Conservation (phyloP, 2,113 vertebrate genomes). For the Mesoclemmys tuberculata region DNA sequence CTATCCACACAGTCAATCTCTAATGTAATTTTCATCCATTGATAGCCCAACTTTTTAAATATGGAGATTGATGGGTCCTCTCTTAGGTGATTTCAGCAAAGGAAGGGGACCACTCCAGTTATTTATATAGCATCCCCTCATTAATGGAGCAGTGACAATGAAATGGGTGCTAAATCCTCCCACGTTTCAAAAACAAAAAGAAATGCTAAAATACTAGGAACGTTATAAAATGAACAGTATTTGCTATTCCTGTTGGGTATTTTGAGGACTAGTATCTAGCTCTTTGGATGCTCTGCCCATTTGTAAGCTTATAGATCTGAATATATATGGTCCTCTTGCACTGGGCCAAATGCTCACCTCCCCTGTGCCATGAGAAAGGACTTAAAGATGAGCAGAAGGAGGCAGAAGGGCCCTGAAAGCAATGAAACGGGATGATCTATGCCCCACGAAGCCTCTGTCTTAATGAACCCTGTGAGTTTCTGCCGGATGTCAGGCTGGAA, state of each 20-base stretch:
- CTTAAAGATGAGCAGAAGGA: neutral
- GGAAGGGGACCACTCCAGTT: neutral
- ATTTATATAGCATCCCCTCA: neutral
- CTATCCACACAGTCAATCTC: no score
- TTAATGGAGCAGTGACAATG: neutral
- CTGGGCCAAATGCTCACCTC: accelerated
- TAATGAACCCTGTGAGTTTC: neutral
- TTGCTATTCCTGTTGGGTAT: neutral
- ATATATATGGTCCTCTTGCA: neutral
- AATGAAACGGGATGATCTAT: neutral
- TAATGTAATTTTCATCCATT: neutral
- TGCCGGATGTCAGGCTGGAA: neutral
- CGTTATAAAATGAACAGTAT: neutral
- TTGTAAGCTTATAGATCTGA: accelerated
- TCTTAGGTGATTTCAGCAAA: neutral
- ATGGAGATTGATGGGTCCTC: neutral
- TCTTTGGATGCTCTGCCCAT: neutral
- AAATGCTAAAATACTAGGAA: neutral
- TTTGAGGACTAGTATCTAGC: neutral
- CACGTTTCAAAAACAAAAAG: neutral
- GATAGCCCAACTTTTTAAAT: neutral
- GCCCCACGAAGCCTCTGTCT: neutral
- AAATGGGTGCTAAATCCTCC: neutral
- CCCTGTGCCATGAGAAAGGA: neutral
- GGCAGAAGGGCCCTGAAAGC: neutral